phyloP scores from a whole-genome alignment of 2,113 vertebrate species.

The Diphyllodes magnificus region DNA sequence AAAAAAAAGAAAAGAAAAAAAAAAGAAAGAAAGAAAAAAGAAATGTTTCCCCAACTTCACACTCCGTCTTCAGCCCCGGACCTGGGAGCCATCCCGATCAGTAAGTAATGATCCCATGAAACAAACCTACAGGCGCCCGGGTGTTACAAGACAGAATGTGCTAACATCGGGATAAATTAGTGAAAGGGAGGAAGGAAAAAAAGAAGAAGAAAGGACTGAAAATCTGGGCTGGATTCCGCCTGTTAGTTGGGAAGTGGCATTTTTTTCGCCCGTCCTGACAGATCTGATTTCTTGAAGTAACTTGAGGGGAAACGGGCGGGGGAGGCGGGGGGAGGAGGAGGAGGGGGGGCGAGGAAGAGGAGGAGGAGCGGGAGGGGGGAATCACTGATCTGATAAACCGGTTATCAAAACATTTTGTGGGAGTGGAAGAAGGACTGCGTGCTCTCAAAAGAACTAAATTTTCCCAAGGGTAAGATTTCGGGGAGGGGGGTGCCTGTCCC shows the following conservation, averaged over 20 bases:
- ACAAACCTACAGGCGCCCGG: slow-evolving; percentile 82
- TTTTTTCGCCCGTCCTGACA: slow-evolving; percentile 79
- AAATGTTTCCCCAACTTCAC: slow-evolving; percentile 75
- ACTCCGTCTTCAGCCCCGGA: slow-evolving; percentile 76
- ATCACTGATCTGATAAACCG: too few species aligned
- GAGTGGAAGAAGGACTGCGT: background rate
- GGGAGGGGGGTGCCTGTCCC: background rate
- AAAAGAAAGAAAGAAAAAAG: slow-evolving; percentile 24
- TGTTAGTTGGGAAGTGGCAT: slow-evolving; percentile 83
- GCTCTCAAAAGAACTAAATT: slow-evolving; percentile 30
- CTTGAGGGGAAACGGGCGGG: slow-evolving; percentile 58
- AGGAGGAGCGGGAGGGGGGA: too few species aligned
- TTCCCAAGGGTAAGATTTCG: slow-evolving; percentile 38
- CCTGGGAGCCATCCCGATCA: slow-evolving; percentile 77
- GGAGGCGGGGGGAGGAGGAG: background rate
- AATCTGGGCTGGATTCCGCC: slow-evolving; percentile 86
- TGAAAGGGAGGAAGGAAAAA: slow-evolving; percentile 74
- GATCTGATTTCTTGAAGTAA: slow-evolving; percentile 82
- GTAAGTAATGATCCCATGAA: slow-evolving; percentile 81
- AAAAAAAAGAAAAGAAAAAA: background rate
- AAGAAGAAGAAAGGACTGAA: slow-evolving; percentile 80
- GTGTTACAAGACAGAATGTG: slow-evolving; percentile 84
- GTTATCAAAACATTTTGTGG: slow-evolving; percentile 59
- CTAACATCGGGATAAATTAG: slow-evolving; percentile 86
- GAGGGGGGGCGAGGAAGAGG: too few species aligned